Evolutionary conservation across 2,888 invertebrate genomes (phyloP).

Genomic region (Andrena haemorrhoa): DNA sequence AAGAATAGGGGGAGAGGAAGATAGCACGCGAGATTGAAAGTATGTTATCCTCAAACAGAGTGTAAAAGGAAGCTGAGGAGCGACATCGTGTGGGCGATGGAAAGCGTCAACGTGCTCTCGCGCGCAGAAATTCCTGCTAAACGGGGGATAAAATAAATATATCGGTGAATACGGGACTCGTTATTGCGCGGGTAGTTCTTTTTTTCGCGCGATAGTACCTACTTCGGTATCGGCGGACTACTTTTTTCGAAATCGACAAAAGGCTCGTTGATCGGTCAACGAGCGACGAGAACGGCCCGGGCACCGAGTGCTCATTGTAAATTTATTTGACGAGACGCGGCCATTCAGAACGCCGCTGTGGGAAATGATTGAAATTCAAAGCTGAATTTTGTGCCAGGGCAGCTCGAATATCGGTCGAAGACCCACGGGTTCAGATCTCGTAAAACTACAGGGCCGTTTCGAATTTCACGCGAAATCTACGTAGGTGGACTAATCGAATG

Average conservation of each 20-base stretch:
- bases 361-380: conserved; percentile 32
- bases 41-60: conserved; percentile 15
- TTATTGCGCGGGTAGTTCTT: conserved; percentile 5
- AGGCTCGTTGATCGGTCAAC: conserved; percentile 34
- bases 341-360: conserved; percentile 10
- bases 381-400: conserved; percentile 1
- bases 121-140: conserved; percentile 10
- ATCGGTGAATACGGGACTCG: not conserved
- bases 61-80: conserved; percentile 11
- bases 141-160: not conserved
- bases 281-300: conserved; percentile 19
- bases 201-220: not conserved
- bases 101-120: not conserved
- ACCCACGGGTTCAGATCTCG: not conserved
- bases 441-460: not conserved
- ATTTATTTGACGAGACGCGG: conserved; percentile 39
- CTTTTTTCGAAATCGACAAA: conserved; percentile 28
- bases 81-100: not conserved
- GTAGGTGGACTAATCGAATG: no score
- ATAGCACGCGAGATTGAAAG: conserved; percentile 1
- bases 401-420: not conserved
- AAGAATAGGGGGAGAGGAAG: not conserved
- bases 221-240: not conserved
- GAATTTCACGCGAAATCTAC: not conserved
- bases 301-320: conserved; percentile 42